Evolutionary conservation across 1,140 invertebrate genomes (phyloP), one percentile per base, ranked within the genome.

Genomic region (Spodoptera frugiperda): DNA sequence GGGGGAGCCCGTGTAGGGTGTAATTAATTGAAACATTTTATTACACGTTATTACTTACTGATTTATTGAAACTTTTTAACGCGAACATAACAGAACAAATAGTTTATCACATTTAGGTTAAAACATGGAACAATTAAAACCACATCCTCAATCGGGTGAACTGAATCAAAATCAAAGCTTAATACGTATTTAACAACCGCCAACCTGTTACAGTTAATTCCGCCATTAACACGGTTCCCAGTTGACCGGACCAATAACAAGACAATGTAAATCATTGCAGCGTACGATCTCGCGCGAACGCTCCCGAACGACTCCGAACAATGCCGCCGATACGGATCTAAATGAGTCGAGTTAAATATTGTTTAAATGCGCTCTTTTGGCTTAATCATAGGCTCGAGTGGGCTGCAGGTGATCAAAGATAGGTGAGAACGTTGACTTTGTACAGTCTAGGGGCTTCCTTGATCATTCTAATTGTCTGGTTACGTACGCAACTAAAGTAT

Each of bases 281-380:
- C 30, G 21, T 39, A 61, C 72, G 57, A 75, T 30, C 53, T 46
- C 49, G 68, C 51, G n/a, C 68, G 68, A 71, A 55, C 48, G 71
- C 33, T 75, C 53, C 72, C 72, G 72, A 75, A 53, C 72, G 48
- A 25, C 48, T 39, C 5, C 63, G 80, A 79, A 83, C 81, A 83
- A 80, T 83, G 79, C 54, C 30, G 17, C 12, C 19, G 82, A 83
- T 83, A 77, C 39, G 57, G 39, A 83, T 83, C 82, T 83, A 77
- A 83, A 80, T 80, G 77, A 83, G 75, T 53, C 51, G 78, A 68
- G 67, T 79, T 79, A 79, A 79, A 79, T 76, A 75, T 75, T 75
- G 72, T 76, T 76, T 65, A 76, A 76, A 68, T 76, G 61, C 51
- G 63, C 49, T 39, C 61, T 76, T 76, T 76, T 67, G 74, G 68